Evolutionary conservation across 64 coral and sea anemone species (phyloP), one percentile per base, ranked within the genome.

Genomic region (Dendronephthya gigantea): DNA sequence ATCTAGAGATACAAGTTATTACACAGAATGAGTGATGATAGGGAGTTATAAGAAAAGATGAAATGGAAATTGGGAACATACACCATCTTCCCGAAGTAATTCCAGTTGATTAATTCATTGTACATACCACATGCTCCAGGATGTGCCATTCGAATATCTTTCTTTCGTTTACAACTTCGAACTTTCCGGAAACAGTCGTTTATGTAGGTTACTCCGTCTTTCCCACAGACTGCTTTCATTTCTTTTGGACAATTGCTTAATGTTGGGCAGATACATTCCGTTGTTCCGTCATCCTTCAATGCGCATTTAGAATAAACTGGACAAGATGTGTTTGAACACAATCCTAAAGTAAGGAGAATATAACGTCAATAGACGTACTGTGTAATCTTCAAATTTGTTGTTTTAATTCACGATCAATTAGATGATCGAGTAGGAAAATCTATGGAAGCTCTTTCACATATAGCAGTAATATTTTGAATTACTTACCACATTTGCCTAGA

Each of bases 401-500:
- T 62, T 62, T 62, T n/a, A 5, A 22, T 23, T 62, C 19, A n/a
- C n/a, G n/a, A n/a, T n/a, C n/a, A n/a, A n/a, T n/a, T 62, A 19
- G 25, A 27, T 62, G 10, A 1, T 7, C 7, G 12, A 62, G 55
- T 23, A n/a, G 19, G 19, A 62, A 58, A 58, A 16, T 58, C 51
- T n/a, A 58, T 7, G 6, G 25, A 19, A 62, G 25, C 25, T n/a
- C 8, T 62, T 62, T 17, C 19, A 62, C 15, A 23, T 62, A 62
- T 33, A 19, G 2, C 30, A 79, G 2, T 11, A 29, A 15, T 36
- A 4, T 9, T 35, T 11, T 19, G 15, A 1, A 48, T 36, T 62
- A 4, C 91, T 86, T 87, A 87, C 91, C 91, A 41, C 91, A 93
- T 56, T 25, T 83, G n/a, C 91, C 91, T 4, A 93, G 84, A 35